Evolutionary conservation across 2,797 vertebrate genomes (phyloP).

Genomic region (Balearica regulorum): DNA sequence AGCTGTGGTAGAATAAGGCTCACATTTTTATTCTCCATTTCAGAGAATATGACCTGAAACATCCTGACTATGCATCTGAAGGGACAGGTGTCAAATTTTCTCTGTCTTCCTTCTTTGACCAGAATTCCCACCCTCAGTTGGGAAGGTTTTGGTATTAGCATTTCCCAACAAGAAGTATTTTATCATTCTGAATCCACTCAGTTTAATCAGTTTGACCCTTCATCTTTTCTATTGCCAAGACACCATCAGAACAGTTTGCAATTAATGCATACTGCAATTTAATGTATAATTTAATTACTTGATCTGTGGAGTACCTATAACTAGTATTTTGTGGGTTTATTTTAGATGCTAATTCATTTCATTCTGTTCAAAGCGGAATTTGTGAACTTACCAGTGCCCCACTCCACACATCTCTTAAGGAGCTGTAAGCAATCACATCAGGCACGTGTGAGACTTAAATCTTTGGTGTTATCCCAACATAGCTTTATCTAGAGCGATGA

Average conservation of each 20-base stretch:
- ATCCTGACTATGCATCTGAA: background rate
- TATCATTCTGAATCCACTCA: background rate
- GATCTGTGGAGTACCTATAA: background rate
- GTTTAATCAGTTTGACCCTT: background rate
- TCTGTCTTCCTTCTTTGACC: background rate
- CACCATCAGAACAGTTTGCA: background rate
- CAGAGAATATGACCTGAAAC: background rate
- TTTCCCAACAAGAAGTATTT: background rate
- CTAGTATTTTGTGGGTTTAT: background rate
- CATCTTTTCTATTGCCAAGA: background rate
- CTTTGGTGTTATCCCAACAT: background rate
- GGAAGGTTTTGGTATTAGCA: background rate
- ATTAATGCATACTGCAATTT: background rate
- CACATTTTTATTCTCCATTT: background rate
- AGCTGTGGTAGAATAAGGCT: background rate
- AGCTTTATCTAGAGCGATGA: background rate
- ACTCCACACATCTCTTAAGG: background rate
- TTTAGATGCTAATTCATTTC: background rate
- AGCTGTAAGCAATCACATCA: background rate
- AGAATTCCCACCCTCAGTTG: background rate
- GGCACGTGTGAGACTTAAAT: background rate
- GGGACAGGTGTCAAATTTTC: background rate
- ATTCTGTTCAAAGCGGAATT: background rate
- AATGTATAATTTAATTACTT: background rate
- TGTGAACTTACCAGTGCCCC: background rate